Evolutionary conservation across 2,888 invertebrate species (phyloP).

Genomic region (Caenorhabditis japonica): DNA sequence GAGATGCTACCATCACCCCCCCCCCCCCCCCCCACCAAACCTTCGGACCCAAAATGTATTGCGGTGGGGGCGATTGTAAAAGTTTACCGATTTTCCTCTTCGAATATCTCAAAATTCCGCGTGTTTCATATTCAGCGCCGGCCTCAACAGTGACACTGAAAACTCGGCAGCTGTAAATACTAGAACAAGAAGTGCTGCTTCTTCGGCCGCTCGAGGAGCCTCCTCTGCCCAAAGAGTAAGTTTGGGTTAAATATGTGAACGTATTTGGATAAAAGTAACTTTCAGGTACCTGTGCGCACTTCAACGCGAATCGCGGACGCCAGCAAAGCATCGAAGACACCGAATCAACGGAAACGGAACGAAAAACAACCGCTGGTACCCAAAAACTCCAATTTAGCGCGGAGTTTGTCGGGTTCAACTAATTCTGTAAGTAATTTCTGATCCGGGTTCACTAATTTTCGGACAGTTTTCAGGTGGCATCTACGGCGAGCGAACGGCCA

Average conservation of each 20-base stretch:
- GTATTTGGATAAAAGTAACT: not conserved
- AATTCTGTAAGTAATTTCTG: conserved; percentile 40
- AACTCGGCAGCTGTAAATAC: conserved; percentile 20
- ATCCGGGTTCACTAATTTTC: not conserved
- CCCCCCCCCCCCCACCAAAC: no score
- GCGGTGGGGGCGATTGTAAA: no score
- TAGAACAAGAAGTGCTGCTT: conserved; percentile 11
- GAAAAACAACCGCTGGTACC: conserved; percentile 57
- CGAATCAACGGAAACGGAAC: conserved; percentile 35
- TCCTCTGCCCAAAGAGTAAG: conserved; percentile 22
- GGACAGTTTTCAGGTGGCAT: conserved; percentile 29
- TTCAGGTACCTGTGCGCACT: conserved; percentile 29
- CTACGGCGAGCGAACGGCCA: conserved; percentile 24
- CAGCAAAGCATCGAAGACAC: conserved; percentile 24
- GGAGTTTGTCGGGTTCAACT: conserved; percentile 57
- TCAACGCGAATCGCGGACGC: conserved; percentile 41
- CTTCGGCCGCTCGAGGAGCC: conserved; percentile 1
- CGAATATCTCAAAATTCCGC: no score
- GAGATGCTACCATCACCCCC: no score
- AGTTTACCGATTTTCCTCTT: no score
- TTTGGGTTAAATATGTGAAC: not conserved
- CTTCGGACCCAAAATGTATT: no score
- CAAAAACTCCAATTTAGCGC: conserved; percentile 55
- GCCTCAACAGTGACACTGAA: conserved; percentile 41
- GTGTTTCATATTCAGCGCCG: conserved; percentile 16